Conservation (phyloP, 2,888 invertebrate genomes). For the Branchinecta sandiegonensis region DNA sequence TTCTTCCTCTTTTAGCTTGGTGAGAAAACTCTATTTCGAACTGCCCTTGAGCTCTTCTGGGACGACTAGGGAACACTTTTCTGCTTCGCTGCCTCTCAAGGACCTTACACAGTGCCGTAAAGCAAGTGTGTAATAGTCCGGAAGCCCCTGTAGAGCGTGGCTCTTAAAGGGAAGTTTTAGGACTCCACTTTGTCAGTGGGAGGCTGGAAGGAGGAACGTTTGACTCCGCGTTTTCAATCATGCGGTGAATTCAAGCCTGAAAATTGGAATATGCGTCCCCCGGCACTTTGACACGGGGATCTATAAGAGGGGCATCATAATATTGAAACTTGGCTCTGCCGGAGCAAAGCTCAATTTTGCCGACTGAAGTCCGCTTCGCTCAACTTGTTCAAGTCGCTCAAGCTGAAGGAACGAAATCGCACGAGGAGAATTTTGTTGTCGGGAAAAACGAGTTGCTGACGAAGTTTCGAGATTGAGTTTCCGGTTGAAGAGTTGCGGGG, state of each 20-base stretch:
- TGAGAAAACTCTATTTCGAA: too few species aligned
- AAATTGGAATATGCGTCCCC: constrained; percentile 15
- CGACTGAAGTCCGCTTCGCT: neutral
- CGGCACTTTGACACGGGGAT: constrained; percentile 15
- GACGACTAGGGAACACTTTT: too few species aligned
- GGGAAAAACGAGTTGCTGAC: constrained; percentile 1
- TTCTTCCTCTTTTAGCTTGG: too few species aligned
- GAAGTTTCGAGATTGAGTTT: constrained; percentile 7
- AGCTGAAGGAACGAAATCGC: neutral
- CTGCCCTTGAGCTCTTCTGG: too few species aligned
- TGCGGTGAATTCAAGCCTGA: constrained; percentile 14
- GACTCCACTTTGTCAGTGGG: constrained; percentile 12
- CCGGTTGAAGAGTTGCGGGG: neutral
- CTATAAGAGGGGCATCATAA: neutral
- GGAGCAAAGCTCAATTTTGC: constrained; percentile 14
- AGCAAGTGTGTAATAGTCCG: constrained; percentile 3
- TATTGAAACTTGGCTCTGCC: constrained; percentile 1
- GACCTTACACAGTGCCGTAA: neutral
- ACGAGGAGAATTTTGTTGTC: constrained; percentile 12
- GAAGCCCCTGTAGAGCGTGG: neutral
- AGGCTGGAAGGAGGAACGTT: neutral
- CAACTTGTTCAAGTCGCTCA: constrained; percentile 14
- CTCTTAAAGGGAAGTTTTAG: neutral
- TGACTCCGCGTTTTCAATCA: neutral
- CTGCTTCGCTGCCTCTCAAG: neutral